Percentiles rank a stretch among this genome's conserved stretches.
Evolutionary conservation across 1,140 invertebrate genomes (phyloP).

Genomic region (Pomacea maculata): DNA sequence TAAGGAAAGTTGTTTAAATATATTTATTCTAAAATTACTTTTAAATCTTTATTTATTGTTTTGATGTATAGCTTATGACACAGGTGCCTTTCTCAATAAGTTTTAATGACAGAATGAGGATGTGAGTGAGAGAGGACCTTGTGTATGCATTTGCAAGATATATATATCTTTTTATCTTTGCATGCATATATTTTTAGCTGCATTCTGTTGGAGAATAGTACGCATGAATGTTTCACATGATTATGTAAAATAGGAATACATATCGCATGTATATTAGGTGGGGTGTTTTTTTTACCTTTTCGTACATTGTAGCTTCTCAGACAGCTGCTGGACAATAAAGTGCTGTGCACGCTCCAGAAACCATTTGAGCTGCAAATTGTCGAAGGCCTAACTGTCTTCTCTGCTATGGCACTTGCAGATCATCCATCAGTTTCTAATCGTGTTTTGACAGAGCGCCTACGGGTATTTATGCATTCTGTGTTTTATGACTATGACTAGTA

Average conservation of each 20-base stretch:
- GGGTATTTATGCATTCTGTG: constrained; percentile 45
- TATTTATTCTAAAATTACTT: no score
- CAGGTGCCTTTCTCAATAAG: no score
- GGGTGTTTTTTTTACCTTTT: neutral
- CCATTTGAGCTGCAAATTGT: constrained; percentile 64
- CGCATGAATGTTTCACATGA: no score
- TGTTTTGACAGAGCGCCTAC: constrained; percentile 53
- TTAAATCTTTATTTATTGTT: no score
- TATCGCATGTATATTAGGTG: neutral
- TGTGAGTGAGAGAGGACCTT: no score
- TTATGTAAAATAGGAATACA: neutral
- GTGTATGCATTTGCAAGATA: no score
- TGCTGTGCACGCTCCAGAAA: constrained; percentile 60
- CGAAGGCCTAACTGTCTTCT: constrained; percentile 58
- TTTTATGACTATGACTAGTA: neutral
- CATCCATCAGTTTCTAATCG: constrained; percentile 47
- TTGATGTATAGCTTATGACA: no score
- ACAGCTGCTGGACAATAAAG: constrained; percentile 60
- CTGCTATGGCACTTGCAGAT: constrained; percentile 60
- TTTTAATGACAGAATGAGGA: no score
- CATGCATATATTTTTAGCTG: no score
- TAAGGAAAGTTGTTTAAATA: no score
- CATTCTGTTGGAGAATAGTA: no score
- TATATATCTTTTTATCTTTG: no score
- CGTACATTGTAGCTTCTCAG: constrained; percentile 55